Evolutionary conservation across 2,113 vertebrate genomes (phyloP).

Genomic region (Siphamia tubifer): DNA sequence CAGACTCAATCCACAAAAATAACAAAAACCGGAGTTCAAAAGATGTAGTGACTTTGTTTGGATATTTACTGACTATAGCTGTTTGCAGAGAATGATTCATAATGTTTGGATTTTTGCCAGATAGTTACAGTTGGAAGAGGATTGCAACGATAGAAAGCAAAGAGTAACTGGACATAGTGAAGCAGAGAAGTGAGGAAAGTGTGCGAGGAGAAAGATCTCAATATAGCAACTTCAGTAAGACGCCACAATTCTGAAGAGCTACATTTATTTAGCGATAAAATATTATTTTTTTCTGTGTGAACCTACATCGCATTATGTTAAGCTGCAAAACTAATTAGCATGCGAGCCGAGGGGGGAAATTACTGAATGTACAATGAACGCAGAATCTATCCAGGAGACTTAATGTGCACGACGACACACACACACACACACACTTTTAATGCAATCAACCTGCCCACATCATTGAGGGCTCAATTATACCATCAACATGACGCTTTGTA

Average conservation of each 20-base stretch:
- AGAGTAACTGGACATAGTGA: neutral
- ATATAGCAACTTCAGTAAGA: neutral
- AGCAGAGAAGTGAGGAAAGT: too few relatives aligned
- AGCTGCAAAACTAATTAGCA: neutral
- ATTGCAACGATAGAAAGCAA: neutral
- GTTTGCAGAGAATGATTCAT: neutral
- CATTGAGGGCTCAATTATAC: constrained; percentile 5
- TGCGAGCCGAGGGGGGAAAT: neutral
- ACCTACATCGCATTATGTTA: neutral
- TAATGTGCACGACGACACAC: neutral
- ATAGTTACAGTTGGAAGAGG: neutral
- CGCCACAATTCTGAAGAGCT: neutral
- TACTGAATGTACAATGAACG: constrained; percentile 11
- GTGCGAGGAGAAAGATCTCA: too few relatives aligned
- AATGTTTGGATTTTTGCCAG: neutral
- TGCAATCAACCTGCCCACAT: neutral
- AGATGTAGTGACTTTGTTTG: neutral
- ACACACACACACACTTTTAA: neutral
- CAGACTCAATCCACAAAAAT: neutral
- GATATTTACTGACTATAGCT: neutral
- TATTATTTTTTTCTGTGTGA: neutral
- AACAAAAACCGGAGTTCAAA: neutral
- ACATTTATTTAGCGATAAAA: neutral
- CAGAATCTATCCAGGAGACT: constrained; percentile 3
- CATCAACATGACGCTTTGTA: neutral